These are phyloP conservation scores for Coracias cyanogaster DNA, from an alignment of 2,797 vertebrate genomes.

Conservation along the genomic window DNA sequence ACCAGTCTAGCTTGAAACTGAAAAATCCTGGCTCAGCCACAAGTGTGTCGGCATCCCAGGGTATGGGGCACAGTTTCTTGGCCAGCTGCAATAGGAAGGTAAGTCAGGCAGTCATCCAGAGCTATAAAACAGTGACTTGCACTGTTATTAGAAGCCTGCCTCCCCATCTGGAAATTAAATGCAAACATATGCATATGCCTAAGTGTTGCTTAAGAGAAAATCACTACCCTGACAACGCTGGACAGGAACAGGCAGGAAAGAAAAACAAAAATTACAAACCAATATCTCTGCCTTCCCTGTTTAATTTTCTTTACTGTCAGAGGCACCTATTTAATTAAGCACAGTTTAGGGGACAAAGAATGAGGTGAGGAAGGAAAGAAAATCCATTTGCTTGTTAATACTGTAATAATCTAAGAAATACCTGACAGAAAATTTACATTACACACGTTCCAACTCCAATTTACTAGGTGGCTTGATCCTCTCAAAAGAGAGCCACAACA, in stretches of 20 bases:
- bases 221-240: not conserved
- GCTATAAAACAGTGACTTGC: conserved; percentile 25
- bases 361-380: conserved; percentile 1
- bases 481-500: not conserved
- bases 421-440: conserved; percentile 13
- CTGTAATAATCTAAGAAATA: not conserved
- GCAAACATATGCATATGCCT: conserved; percentile 34
- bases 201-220: conserved; percentile 32
- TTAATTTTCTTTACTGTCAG: not conserved
- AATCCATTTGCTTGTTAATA: conserved; percentile 13
- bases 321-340: conserved; percentile 5
- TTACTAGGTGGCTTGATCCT: not conserved
- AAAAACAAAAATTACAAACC: conserved; percentile 17
- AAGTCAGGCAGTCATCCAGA: not conserved
- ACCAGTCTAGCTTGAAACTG: not conserved
- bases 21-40: not conserved
- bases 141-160: conserved; percentile 30
- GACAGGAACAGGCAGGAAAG: not conserved
- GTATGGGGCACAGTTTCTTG: not conserved
- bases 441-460: not conserved
- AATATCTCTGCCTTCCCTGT: not conserved
- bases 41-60: not conserved
- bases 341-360: not conserved
- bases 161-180: conserved; percentile 62
- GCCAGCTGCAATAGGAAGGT: conserved; percentile 14